Evolutionary conservation across 2,797 vertebrate genomes (phyloP).

Genomic region (Coracias cyanogaster): DNA sequence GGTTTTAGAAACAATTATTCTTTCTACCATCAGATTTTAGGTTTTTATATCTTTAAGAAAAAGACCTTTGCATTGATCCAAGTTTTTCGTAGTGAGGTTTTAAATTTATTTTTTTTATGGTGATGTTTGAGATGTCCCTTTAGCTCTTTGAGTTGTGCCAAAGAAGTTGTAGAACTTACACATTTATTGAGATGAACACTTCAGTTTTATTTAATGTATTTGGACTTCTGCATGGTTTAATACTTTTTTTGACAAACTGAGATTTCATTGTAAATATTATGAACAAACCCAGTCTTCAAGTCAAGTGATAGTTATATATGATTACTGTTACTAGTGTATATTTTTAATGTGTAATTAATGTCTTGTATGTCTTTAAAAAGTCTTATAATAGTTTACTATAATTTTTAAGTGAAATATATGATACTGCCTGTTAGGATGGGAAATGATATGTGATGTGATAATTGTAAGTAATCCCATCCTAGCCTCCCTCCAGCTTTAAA

Average conservation of each 20-base stretch:
- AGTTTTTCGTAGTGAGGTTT: background rate
- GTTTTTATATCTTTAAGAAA: background rate
- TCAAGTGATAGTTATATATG: background rate
- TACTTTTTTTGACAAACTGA: background rate
- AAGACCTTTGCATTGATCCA: background rate
- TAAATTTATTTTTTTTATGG: background rate
- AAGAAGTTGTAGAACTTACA: background rate
- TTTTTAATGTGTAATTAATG: slow-evolving; percentile 12
- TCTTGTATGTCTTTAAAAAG: background rate
- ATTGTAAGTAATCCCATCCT: background rate
- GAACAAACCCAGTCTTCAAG: background rate
- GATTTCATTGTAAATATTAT: background rate
- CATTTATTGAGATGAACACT: background rate
- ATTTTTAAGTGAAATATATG: background rate
- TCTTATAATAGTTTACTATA: background rate
- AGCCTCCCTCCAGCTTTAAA: background rate
- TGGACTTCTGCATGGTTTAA: background rate
- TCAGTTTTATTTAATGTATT: background rate
- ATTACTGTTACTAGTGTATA: background rate
- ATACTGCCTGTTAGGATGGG: background rate
- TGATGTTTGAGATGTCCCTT: background rate
- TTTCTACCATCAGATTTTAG: background rate
- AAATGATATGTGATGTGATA: background rate
- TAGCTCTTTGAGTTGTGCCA: background rate
- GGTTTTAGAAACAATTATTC: background rate